Evolutionary conservation across 2,888 invertebrate genomes (phyloP).

Genomic region (Alcis repandata): DNA sequence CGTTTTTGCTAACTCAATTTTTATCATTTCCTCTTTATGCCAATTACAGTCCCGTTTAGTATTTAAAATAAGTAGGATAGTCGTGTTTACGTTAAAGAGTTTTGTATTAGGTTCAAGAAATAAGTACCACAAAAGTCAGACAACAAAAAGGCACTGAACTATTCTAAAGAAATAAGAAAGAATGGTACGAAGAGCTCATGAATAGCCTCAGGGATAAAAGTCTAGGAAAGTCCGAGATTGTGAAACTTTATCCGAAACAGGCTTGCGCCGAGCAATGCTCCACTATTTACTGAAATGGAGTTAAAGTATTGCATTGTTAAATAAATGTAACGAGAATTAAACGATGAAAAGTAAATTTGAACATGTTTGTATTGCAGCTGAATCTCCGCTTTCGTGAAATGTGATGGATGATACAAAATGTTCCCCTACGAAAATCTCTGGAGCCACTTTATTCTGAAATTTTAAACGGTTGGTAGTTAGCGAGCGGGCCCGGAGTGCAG

Average conservation of each 20-base stretch:
- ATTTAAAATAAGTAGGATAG: background rate
- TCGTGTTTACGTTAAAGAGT: conserved; percentile 1
- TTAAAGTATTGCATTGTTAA: conserved; percentile 35
- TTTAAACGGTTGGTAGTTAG: conserved; percentile 46
- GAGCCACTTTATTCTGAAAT: conserved; percentile 44
- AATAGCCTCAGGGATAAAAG: conserved; percentile 47
- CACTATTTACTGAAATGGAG: conserved; percentile 40
- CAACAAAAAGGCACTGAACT: conserved; percentile 37
- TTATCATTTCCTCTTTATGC: no score
- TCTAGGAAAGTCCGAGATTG: conserved; percentile 48
- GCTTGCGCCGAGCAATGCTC: conserved; percentile 37
- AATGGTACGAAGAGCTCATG: conserved; percentile 42
- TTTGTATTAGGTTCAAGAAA: conserved; percentile 10
- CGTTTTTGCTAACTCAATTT: background rate
- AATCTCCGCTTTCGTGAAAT: conserved; percentile 23
- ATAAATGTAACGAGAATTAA: conserved; percentile 20
- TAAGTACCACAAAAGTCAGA: conserved; percentile 31
- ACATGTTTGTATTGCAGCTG: background rate
- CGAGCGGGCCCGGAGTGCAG: conserved; percentile 52
- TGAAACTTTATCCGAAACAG: conserved; percentile 47
- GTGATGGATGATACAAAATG: conserved; percentile 39
- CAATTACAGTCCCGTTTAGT: background rate
- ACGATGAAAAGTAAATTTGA: background rate
- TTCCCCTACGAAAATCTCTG: conserved; percentile 35
- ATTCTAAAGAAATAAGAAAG: conserved; percentile 43